Percentiles rank a stretch among this genome's conserved stretches.
phyloP scores from a whole-genome alignment of 2,888 invertebrate species.

The Lysandra bellargus region DNA sequence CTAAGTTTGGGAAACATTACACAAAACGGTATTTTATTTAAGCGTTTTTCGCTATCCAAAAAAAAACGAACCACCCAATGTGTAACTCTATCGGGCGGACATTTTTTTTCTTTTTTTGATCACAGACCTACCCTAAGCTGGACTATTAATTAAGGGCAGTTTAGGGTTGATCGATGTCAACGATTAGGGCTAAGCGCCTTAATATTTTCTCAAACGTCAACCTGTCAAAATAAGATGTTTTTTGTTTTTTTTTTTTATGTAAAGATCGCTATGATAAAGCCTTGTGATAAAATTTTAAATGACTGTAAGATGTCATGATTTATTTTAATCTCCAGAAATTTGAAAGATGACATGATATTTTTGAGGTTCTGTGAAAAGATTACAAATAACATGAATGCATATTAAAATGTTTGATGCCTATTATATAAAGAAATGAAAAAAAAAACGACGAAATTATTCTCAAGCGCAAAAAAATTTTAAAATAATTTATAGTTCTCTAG shows the following conservation, averaged over 20 bases:
- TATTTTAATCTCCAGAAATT: constrained; percentile 6
- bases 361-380: neutral
- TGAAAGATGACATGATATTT: neutral
- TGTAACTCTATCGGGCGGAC: constrained; percentile 56
- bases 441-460: neutral
- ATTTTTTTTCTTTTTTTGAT: constrained; percentile 27
- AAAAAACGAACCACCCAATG: constrained; percentile 53
- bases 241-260: neutral
- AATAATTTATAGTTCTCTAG: no score
- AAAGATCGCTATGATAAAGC: constrained; percentile 20
- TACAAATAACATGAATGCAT: neutral
- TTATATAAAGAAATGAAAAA: neutral
- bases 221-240: constrained; percentile 23
- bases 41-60: constrained; percentile 40
- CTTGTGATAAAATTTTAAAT: neutral
- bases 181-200: constrained; percentile 55
- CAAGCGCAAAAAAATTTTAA: no score
- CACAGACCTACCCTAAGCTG: constrained; percentile 62
- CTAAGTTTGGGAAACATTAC: neutral
- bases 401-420: neutral
- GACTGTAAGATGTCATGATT: neutral
- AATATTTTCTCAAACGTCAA: constrained; percentile 30
- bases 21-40: constrained; percentile 9
- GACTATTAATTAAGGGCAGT: constrained; percentile 62
- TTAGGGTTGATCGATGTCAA: constrained; percentile 59